Conservation (phyloP, 2,113 vertebrate species). For the Chloropsis cyanopogon region DNA sequence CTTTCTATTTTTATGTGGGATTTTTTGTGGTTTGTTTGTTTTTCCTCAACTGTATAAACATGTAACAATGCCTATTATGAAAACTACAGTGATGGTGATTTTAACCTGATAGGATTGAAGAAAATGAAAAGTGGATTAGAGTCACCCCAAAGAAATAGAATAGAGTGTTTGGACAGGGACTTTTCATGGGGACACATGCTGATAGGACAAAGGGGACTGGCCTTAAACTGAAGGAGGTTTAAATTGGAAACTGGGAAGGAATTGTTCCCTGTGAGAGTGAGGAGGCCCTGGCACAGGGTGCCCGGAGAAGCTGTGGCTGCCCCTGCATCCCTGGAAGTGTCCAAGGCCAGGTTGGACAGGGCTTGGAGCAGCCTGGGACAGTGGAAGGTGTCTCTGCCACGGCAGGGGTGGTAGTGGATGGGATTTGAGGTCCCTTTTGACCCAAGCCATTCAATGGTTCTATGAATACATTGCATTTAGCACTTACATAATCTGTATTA, state of each 20-base stretch:
- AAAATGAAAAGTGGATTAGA: not conserved
- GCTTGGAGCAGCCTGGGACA: accelerated
- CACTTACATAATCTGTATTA: not conserved
- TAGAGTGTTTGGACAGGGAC: not conserved
- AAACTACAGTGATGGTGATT: not conserved
- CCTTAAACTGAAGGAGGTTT: not conserved
- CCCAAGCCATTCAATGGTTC: not conserved
- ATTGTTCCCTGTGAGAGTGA: not conserved
- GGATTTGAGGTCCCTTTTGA: not conserved
- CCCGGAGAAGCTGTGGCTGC: not conserved
- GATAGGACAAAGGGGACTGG: not conserved
- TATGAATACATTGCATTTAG: not conserved
- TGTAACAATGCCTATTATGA: not conserved
- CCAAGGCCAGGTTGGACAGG: accelerated
- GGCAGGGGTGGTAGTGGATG: accelerated
- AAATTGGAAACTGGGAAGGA: not conserved
- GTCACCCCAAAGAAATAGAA: not conserved
- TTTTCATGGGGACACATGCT: not conserved
- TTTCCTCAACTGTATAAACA: not conserved
- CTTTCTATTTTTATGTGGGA: not conserved
- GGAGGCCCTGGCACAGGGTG: not conserved
- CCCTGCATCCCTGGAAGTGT: not conserved
- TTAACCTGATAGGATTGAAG: not conserved
- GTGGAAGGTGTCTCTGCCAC: not conserved
- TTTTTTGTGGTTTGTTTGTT: not conserved